Evolutionary conservation across 1,140 invertebrate species (phyloP).

Genomic region (Belonocnema kinseyi): DNA sequence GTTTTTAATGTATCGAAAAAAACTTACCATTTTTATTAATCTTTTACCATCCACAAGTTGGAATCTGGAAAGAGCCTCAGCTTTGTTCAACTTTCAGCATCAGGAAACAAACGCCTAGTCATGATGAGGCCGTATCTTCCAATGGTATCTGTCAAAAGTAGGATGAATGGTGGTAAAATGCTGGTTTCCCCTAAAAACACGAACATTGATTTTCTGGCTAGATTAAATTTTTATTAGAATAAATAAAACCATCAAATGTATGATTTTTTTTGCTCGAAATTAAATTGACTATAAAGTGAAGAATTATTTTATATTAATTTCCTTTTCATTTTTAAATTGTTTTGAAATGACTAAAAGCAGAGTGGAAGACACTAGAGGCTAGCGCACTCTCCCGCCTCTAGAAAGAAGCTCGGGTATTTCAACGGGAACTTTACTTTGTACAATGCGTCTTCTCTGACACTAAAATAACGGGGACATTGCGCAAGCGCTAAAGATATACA

Average conservation of each 20-base stretch:
- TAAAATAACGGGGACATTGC: no score
- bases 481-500: no score
- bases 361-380: no score
- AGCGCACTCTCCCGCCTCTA: no score
- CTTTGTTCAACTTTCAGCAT: conserved; percentile 45
- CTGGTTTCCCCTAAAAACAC: conserved; percentile 1
- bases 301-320: background rate
- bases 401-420: no score
- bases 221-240: background rate
- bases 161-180: conserved; percentile 37
- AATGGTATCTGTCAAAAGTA: background rate
- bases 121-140: conserved; percentile 41
- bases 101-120: conserved; percentile 56
- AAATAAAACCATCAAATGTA: conserved; percentile 1
- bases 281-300: background rate
- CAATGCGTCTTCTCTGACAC: no score
- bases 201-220: background rate
- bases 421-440: no score
- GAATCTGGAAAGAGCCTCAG: conserved; percentile 37
- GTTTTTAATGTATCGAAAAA: conserved; percentile 25
- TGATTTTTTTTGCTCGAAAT: background rate
- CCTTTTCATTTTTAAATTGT: background rate
- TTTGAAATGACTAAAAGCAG: no score
- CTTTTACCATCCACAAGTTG: conserved; percentile 63
- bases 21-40: conserved; percentile 68